Evolutionary conservation across 2,113 vertebrate genomes (phyloP), one percentile per base, ranked within the genome.

Genomic region (Circaetus gallicus): DNA sequence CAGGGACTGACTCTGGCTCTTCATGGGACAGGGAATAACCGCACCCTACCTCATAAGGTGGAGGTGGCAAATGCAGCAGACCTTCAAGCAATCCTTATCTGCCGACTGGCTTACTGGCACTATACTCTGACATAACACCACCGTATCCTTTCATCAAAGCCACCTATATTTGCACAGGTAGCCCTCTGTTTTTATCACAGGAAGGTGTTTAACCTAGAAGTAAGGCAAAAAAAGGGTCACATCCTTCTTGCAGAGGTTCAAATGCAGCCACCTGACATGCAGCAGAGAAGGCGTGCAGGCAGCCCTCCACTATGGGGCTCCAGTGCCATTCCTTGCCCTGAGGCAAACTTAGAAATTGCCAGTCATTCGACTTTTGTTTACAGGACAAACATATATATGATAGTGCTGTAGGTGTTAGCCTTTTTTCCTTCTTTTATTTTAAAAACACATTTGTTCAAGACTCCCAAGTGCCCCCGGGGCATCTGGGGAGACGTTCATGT

Each of bases 1-100:
- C 38, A 50, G 40, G 34, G 65, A 62, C 45, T 16, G 25, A 25
- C 42, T 83, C 43, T 58, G n/a, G 32, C n/a, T 63, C 12, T 53
- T 78, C 20, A 34, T 0, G 18, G 7, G 58, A 24, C 53, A 63
- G 21, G 1, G 1, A 80, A 72, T 2, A 62, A 55, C 26, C 0
- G 5, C 32, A 72, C 58, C 55, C 3, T 2, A 22, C 53, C 40
- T 55, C 10, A 0, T 3, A 45, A 6, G 16, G 43, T 31, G 24
- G 31, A 86, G 45, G 34, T 70, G 14, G 45, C 34, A 70, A 76
- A 43, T 2, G 0, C 32, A 59, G 76, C 45, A 86, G 71, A 29
- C 47, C 56, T 47, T 74, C 9, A 0, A 71, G 50, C 24, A 89
- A 26, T 8, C 79, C 55, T 32, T 11, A 42, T 20, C 52, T 78